Evolutionary conservation across 2,888 invertebrate species (phyloP), one percentile per base, ranked within the genome.

Genomic region (Scotopteryx bipunctaria): DNA sequence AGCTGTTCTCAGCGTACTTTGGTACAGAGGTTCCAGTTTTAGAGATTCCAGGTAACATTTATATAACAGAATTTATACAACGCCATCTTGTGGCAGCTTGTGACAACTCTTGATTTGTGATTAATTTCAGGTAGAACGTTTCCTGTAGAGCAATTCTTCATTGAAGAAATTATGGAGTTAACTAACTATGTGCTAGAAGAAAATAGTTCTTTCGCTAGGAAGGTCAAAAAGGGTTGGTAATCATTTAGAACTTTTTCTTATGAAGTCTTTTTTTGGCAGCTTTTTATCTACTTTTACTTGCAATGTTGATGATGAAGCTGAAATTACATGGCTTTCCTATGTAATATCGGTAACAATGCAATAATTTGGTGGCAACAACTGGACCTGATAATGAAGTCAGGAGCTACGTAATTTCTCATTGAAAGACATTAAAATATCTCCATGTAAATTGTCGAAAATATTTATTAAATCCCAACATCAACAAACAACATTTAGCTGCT

Each of bases 1-100:
- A 94, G 21, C 83, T 97, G 47, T 98, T 98, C 76, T 94, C 95
- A 1, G 86, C 93, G 35, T 98, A 98, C 81, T 98, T 98, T 78
- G 92, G 91, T n/a, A n/a, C n/a, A 23, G 92, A 92, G 27, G 94
- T 95, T 50, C 97, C 97, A 1, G 91, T 96, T 33, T 83, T 98
- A 55, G 93, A 95, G 71, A 96, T 96, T 67, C 95, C 97, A 40
- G 97, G 94, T 85, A 57, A 19, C 4, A 5, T 11, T 41, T 11
- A 3, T 15, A 2, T 8, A 32, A 15, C 8, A 9, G 14, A 16
- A 11, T 13, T 15, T 23, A 2, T 5, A 9, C 6, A 19, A 5
- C 15, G 25, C 38, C 25, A 25, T 27, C 38, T 25, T 5, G 23
- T 27, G 1, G n/a, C 21, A 5, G 6, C n/a, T n/a, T 6, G 11